Evolutionary conservation across 2,113 vertebrate genomes (phyloP), one percentile per base, ranked within the genome.

Genomic region (Lamprologus callipterus): DNA sequence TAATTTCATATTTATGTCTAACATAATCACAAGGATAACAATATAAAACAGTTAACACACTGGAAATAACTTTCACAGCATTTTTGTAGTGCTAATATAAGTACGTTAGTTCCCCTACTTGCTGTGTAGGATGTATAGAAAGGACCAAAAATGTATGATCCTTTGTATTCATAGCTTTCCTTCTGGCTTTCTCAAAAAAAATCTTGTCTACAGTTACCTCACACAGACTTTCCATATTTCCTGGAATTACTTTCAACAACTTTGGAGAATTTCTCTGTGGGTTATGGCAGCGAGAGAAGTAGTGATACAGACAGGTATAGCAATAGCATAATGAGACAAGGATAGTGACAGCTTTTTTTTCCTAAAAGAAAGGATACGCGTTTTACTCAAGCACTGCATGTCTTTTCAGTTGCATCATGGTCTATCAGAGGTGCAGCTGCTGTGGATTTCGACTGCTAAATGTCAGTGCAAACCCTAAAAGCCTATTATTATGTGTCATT

Each of bases 371-470:
- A 40, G 45, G 42, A 10, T 55, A 51, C 31, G 40, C 16, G 81
- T 81, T 91, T 79, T 85, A 86, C 21, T 85, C 51, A 51, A 81
- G 86, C 60, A 6, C 68, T 57, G 68, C 37, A 63, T 80, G 84
- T 88, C 87, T 82, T 87, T 63, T 80, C 57, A 47, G 12, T 85
- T 93, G 82, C 84, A 92, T 82, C 88, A 81, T 51, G 40, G 58
- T 88, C 47, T 45, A 81, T 90, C 82, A 85, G 79, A 82, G 37
- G 11, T 84, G 60, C 75, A 70, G 40, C 51, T 83, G 51, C 58
- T 37, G 26, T 83, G 63, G 55, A 82, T 80, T 87, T 75, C 31
- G 2, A 7, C 2, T n/a, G 45, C 26, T 37, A 55, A 73, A 23
- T 63, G 28, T 42, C 17, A 78, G 16, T 9, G 26, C 26, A 49